These are phyloP conservation scores for Microctonus aethiopoides DNA, from an alignment of 2,888 invertebrate species.

Conservation along the genomic window DNA sequence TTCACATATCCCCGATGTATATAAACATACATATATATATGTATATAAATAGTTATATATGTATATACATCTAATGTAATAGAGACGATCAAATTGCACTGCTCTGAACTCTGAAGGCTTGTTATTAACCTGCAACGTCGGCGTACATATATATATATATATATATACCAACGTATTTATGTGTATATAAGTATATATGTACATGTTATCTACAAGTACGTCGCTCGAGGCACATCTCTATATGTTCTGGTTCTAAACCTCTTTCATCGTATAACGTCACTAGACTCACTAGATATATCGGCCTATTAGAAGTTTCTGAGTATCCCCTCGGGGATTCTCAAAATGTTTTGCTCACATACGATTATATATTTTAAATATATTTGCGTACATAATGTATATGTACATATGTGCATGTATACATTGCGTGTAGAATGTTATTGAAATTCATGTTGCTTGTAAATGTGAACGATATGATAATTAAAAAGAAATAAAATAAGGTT, in stretches of 20 bases:
- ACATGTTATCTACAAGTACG: not conserved
- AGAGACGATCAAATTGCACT: slow-evolving; percentile 11
- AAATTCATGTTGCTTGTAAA: too few species aligned
- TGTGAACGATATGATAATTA: too few species aligned
- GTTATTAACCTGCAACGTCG: slow-evolving; percentile 17
- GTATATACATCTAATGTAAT: not conserved
- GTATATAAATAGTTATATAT: not conserved
- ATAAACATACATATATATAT: too few species aligned
- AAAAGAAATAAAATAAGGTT: too few species aligned
- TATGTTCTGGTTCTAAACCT: slow-evolving; percentile 2
- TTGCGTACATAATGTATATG: not conserved
- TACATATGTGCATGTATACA: not conserved
- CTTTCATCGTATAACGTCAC: slow-evolving; percentile 11
- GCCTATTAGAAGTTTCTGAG: slow-evolving; percentile 26
- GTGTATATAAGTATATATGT: too few species aligned
- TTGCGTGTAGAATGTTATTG: too few species aligned
- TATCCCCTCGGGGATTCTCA: slow-evolving; percentile 12
- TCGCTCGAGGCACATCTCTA: slow-evolving; percentile 10
- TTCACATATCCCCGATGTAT: too few species aligned
- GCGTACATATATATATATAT: too few species aligned
- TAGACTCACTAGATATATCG: slow-evolving; percentile 19
- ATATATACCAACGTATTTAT: too few species aligned
- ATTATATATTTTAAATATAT: not conserved
- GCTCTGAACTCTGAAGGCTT: slow-evolving; percentile 18
- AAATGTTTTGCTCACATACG: slow-evolving; percentile 11